Conservation (phyloP, 2,113 vertebrate genomes). For the Ptilonorhynchus violaceus region DNA sequence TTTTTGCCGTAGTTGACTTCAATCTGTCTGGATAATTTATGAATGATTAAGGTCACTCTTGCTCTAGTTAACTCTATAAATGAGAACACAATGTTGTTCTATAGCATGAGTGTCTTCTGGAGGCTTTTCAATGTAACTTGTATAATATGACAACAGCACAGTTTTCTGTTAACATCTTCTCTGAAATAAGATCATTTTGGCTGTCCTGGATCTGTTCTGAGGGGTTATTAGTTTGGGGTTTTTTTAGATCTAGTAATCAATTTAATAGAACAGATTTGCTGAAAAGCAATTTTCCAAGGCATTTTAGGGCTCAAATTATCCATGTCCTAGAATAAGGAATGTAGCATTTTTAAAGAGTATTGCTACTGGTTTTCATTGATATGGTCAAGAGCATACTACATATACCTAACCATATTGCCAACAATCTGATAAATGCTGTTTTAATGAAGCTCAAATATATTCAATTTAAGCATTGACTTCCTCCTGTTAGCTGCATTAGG, state of each 20-base stretch:
- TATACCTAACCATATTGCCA: not conserved
- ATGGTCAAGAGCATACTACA: not conserved
- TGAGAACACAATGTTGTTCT: not conserved
- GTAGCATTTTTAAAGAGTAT: not conserved
- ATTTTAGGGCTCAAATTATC: not conserved
- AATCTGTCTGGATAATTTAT: not conserved
- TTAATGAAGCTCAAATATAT: not conserved
- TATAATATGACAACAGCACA: not conserved
- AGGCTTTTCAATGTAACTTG: not conserved
- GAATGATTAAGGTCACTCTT: not conserved
- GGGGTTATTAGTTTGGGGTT: accelerated
- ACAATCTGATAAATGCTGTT: not conserved
- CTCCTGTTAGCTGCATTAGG: not conserved
- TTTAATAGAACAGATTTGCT: not conserved
- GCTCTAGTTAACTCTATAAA: not conserved
- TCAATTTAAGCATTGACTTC: not conserved
- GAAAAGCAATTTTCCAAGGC: not conserved
- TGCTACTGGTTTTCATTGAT: not conserved
- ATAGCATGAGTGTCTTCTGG: not conserved
- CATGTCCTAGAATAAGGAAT: not conserved
- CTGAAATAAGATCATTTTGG: not conserved
- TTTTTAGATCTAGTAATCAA: not conserved
- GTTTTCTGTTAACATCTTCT: not conserved
- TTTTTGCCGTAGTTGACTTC: not conserved
- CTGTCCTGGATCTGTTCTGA: not conserved